These are phyloP conservation scores for Thera obeliscata DNA, from an alignment of 2,888 invertebrate genomes.

Conservation along the genomic window DNA sequence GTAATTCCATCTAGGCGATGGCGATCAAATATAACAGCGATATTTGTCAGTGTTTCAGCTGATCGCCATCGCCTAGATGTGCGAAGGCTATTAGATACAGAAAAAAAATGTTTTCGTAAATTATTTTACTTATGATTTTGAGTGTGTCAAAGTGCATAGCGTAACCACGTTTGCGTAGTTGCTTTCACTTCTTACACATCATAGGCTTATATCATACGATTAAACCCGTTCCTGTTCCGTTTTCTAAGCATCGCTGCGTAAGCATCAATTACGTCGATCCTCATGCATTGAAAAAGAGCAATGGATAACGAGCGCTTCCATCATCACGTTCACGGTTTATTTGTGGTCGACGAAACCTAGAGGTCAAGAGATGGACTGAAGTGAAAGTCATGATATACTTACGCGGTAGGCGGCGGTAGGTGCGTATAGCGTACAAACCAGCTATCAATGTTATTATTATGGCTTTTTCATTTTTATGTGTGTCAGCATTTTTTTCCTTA, in stretches of 20 bases:
- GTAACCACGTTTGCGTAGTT: conserved; percentile 37
- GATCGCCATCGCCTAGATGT: too few species aligned
- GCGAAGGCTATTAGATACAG: too few species aligned
- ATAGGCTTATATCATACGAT: conserved; percentile 43
- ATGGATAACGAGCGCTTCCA: conserved; percentile 34
- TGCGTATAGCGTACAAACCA: not conserved
- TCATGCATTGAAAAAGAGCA: conserved; percentile 31
- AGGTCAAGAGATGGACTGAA: conserved; percentile 60
- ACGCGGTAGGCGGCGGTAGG: conserved; percentile 2
- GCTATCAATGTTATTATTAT: too few species aligned
- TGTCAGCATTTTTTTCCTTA: too few species aligned
- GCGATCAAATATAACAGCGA: too few species aligned
- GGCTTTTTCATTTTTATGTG: too few species aligned
- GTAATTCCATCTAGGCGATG: too few species aligned
- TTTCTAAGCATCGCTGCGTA: conserved; percentile 38
- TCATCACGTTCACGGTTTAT: conserved; percentile 31
- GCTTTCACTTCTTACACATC: conserved; percentile 48
- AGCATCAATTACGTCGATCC: conserved; percentile 32
- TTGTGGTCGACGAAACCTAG: conserved; percentile 38
- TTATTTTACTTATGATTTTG: not conserved
- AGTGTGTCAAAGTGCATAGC: conserved; percentile 42
- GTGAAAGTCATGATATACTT: conserved; percentile 55
- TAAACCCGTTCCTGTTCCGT: conserved; percentile 41
- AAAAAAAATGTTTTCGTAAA: not conserved
- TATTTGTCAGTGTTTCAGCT: too few species aligned